A percentile compares a stretch with the other conserved stretches of the same genome.
Evolutionary conservation across 2,113 vertebrate species (phyloP).

Genomic region (Theristicus caerulescens): DNA sequence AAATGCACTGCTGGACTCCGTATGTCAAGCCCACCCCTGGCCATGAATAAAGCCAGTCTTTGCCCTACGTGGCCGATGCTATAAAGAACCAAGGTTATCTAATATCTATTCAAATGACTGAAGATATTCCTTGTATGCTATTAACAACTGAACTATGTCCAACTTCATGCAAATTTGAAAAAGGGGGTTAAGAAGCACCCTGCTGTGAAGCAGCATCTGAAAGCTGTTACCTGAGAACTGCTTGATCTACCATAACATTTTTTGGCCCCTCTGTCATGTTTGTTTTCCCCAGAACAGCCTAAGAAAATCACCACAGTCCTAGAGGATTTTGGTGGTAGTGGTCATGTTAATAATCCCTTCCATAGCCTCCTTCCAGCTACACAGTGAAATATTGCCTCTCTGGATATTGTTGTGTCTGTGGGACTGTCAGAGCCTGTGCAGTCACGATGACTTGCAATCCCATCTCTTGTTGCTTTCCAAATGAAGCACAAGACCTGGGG

Average conservation of each 20-base stretch:
- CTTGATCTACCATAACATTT: not conserved
- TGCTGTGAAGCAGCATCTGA: not conserved
- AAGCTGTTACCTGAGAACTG: not conserved
- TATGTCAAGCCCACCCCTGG: not conserved
- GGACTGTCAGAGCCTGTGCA: not conserved
- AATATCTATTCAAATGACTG: not conserved
- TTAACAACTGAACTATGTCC: not conserved
- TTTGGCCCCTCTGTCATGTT: not conserved
- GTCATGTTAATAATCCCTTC: not conserved
- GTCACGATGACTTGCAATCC: no score
- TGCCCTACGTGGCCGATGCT: not conserved
- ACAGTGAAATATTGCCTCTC: not conserved
- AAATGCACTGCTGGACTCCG: rapidly evolving
- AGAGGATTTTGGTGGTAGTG: not conserved
- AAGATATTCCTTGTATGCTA: not conserved
- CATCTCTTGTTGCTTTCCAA: not conserved
- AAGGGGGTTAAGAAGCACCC: not conserved
- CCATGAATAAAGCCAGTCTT: not conserved
- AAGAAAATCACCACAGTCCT: not conserved
- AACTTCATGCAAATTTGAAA: not conserved
- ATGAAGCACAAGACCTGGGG: not conserved
- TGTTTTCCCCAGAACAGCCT: not conserved
- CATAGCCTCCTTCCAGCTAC: not conserved
- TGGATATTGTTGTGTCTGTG: not conserved
- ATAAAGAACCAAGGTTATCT: not conserved